Percentiles rank a stretch among this genome's conserved stretches.
phyloP scores from a whole-genome alignment of 2,113 vertebrate genomes.

The Pollimyrus isidori region DNA sequence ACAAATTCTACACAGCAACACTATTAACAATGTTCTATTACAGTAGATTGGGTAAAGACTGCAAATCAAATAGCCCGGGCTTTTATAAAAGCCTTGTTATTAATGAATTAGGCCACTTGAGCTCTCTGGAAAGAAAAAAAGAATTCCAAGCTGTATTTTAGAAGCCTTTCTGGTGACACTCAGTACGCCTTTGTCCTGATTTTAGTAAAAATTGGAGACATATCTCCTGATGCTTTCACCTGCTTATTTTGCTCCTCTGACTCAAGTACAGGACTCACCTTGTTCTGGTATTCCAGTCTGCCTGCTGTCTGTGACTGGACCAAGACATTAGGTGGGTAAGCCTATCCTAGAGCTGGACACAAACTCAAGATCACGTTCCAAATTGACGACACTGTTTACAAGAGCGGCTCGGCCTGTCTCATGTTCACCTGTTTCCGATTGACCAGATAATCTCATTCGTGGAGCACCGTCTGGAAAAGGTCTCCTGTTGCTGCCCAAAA shows the following conservation, averaged over 20 bases:
- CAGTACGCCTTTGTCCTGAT: not conserved
- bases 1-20: no score
- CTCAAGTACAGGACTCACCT: conserved; percentile 23
- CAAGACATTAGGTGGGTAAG: conserved; percentile 73
- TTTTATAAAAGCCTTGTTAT: conserved; percentile 8
- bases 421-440: conserved; percentile 51
- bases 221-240: not conserved
- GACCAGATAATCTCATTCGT: conserved; percentile 47
- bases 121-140: not conserved
- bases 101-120: conserved; percentile 8
- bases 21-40: not conserved
- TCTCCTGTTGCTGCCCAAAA: not conserved
- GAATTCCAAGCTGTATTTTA: not conserved
- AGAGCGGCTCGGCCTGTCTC: conserved; percentile 56
- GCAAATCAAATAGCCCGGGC: conserved; percentile 3
- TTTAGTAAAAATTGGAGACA: not conserved
- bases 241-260: not conserved
- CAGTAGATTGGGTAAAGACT: conserved; percentile 2
- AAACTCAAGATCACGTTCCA: conserved; percentile 74
- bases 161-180: not conserved
- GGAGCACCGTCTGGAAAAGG: not conserved
- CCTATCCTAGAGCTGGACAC: conserved; percentile 62
- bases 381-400: conserved; percentile 69
- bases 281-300: conserved; percentile 47
- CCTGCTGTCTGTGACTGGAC: conserved; percentile 58